Conservation (phyloP, 2,797 vertebrate genomes). For the Anolis apletophallus region DNA sequence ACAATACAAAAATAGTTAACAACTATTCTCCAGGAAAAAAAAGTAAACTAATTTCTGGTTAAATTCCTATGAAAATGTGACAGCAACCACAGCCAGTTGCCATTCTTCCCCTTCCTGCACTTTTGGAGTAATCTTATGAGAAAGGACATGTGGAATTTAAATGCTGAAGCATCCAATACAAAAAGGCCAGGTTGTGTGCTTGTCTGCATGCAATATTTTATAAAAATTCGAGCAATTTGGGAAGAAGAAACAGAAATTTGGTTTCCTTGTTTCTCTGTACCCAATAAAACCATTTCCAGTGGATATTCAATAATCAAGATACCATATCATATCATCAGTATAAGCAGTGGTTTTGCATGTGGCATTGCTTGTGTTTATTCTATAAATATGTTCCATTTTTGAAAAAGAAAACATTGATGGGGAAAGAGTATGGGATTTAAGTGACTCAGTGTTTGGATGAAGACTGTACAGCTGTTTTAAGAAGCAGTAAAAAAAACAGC, state of each 20-base stretch:
- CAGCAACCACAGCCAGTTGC: not conserved
- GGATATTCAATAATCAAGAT: not conserved
- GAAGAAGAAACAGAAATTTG: not conserved
- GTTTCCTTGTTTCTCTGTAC: conserved; percentile 21
- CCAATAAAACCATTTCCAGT: not conserved
- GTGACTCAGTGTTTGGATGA: conserved; percentile 49
- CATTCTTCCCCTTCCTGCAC: not conserved
- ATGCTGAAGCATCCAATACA: not conserved
- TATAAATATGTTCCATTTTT: conserved; percentile 20
- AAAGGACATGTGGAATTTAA: not conserved
- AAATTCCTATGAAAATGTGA: not conserved
- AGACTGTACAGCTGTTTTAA: conserved; percentile 16
- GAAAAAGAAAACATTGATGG: conserved; percentile 15
- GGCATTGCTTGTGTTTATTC: conserved; percentile 15
- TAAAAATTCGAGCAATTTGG: not conserved
- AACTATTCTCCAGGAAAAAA: not conserved
- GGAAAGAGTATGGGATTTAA: conserved; percentile 21
- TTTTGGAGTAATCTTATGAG: not conserved
- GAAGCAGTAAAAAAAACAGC: conserved; percentile 1
- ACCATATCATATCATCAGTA: conserved; percentile 19
- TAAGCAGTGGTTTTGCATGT: conserved; percentile 30
- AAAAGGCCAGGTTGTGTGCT: not conserved
- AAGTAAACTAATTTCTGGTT: not conserved
- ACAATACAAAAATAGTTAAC: not conserved
- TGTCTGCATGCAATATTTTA: not conserved